phyloP scores from a whole-genome alignment of 1,140 invertebrate species.

The Diabrotica virgifera region DNA sequence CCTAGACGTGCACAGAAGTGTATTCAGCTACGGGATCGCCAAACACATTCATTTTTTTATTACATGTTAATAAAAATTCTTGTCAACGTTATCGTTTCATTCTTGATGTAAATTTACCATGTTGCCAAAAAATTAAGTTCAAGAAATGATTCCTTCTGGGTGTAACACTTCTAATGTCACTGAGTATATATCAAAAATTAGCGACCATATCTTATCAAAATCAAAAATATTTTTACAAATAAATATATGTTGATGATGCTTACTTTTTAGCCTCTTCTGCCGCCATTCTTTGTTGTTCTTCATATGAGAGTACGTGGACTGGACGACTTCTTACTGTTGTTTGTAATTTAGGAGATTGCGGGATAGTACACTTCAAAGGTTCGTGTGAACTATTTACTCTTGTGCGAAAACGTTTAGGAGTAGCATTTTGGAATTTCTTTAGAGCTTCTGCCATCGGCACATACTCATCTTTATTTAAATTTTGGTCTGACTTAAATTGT shows the following conservation, averaged over 20 bases:
- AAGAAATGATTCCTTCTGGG: too few species aligned
- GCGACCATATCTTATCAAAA: not conserved
- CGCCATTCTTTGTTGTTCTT: slow-evolving; percentile 45
- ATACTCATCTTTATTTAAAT: slow-evolving; percentile 36
- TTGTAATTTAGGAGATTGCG: slow-evolving; percentile 48
- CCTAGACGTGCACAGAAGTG: too few species aligned
- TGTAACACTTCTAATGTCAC: too few species aligned
- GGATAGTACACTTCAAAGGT: slow-evolving; percentile 41
- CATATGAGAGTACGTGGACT: slow-evolving; percentile 36
- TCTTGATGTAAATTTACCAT: too few species aligned
- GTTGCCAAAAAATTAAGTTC: too few species aligned
- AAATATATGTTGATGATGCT: not conserved
- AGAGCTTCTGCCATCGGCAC: slow-evolving; percentile 51
- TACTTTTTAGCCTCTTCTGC: slow-evolving; percentile 45
- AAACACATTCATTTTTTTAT: too few species aligned
- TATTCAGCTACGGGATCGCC: too few species aligned
- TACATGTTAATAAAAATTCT: too few species aligned
- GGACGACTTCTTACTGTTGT: slow-evolving; percentile 46
- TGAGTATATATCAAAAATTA: too few species aligned
- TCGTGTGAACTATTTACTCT: slow-evolving; percentile 30
- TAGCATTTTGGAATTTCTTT: slow-evolving; percentile 48
- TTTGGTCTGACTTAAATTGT: slow-evolving; percentile 24
- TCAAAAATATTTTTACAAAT: slow-evolving; percentile 12
- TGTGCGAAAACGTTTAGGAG: slow-evolving; percentile 49
- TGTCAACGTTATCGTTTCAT: too few species aligned